phyloP scores from a whole-genome alignment of 2,888 invertebrate genomes.

The Ceratothoa steindachneri region DNA sequence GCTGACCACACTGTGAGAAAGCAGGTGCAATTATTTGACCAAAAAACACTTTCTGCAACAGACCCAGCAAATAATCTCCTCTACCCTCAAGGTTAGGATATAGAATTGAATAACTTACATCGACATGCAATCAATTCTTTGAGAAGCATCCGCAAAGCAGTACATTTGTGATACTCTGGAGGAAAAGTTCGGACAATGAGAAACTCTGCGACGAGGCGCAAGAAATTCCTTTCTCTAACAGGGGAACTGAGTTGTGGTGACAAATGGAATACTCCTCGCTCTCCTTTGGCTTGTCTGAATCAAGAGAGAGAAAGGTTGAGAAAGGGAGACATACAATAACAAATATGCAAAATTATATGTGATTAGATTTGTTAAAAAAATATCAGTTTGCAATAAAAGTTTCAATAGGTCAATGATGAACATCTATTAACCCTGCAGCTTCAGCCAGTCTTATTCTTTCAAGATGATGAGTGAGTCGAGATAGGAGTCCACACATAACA shows the following conservation, averaged over 20 bases:
- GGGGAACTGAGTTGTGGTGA: constrained; percentile 69
- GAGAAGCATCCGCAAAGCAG: constrained; percentile 70
- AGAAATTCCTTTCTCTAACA: constrained; percentile 72
- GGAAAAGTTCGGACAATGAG: constrained; percentile 76
- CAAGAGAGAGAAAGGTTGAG: not conserved
- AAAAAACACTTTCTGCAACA: no score
- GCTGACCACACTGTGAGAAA: no score
- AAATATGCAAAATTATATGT: no score
- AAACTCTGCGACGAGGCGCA: constrained; percentile 76
- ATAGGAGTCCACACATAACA: constrained; percentile 31
- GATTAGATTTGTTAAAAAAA: no score
- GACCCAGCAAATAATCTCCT: no score
- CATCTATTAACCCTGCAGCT: constrained; percentile 69
- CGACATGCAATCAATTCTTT: constrained; percentile 78
- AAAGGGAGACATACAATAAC: no score
- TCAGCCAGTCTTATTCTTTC: constrained; percentile 75
- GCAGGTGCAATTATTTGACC: no score
- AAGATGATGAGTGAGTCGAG: constrained; percentile 70
- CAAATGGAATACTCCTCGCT: constrained; percentile 61
- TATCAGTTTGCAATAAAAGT: no score
- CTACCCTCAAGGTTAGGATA: no score
- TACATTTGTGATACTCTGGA: constrained; percentile 68
- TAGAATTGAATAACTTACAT: constrained; percentile 62
- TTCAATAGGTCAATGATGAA: no score
- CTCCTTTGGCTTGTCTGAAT: constrained; percentile 42